Percentiles rank a stretch among this genome's conserved stretches.
These are phyloP conservation scores for Yasuhikotakia modesta DNA, from an alignment of 2,797 vertebrate genomes.

Conservation along the genomic window DNA sequence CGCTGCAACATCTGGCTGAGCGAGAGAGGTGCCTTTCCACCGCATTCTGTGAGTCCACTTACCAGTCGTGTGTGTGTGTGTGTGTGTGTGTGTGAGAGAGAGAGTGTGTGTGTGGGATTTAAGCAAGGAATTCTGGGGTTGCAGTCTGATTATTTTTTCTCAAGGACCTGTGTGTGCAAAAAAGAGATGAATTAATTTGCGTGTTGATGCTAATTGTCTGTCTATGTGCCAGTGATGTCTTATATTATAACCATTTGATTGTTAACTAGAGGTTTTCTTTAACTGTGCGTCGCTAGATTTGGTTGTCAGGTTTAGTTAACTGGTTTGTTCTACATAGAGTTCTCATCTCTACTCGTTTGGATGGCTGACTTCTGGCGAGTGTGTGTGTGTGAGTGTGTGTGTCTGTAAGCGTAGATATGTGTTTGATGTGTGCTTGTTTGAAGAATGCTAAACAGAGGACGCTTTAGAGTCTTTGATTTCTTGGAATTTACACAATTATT, in stretches of 20 bases:
- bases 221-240: neutral
- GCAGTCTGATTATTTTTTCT: slow-evolving; percentile 28
- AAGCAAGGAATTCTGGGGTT: slow-evolving; percentile 2
- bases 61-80: slow-evolving; percentile 2
- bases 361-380: neutral
- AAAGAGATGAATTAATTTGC: neutral
- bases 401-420: slow-evolving; percentile 30
- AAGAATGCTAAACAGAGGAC: neutral
- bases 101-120: no score
- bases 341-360: slow-evolving; percentile 12
- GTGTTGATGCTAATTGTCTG: slow-evolving; percentile 6
- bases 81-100: slow-evolving; percentile 31
- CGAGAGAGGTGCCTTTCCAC: slow-evolving; percentile 53
- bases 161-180: slow-evolving; percentile 15
- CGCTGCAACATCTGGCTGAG: slow-evolving; percentile 52
- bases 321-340: slow-evolving; percentile 22
- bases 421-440: slow-evolving; percentile 1
- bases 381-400: no score
- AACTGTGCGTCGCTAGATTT: slow-evolving; percentile 32
- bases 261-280: slow-evolving; percentile 16
- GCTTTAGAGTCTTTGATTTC: neutral
- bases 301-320: slow-evolving; percentile 22
- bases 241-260: slow-evolving; percentile 8
- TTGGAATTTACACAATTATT: no score
- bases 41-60: slow-evolving; percentile 49